These are phyloP conservation scores for Xenentodon cancila DNA, from an alignment of 2,797 vertebrate species.

Conservation along the genomic window DNA sequence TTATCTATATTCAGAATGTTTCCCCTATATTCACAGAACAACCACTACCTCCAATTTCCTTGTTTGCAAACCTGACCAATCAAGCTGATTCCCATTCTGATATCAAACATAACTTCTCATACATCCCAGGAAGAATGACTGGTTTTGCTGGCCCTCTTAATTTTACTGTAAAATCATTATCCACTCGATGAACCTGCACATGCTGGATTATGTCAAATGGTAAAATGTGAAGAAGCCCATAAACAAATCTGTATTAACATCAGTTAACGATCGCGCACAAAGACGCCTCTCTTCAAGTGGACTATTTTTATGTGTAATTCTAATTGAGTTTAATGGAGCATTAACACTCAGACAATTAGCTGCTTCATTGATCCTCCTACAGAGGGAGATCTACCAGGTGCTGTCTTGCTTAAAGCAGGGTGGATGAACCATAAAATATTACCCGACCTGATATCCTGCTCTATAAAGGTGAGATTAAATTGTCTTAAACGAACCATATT, in stretches of 20 bases:
- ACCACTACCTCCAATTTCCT: too few relatives aligned
- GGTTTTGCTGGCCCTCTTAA: too few relatives aligned
- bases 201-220: neutral
- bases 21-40: too few relatives aligned
- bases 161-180: neutral
- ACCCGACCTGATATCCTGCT: neutral
- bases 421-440: conserved; percentile 13
- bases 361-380: conserved; percentile 41
- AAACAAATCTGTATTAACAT: conserved; percentile 23
- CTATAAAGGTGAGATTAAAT: conserved; percentile 5
- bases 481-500: neutral
- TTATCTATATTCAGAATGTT: too few relatives aligned
- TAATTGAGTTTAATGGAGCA: conserved; percentile 47
- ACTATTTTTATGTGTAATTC: conserved; percentile 34
- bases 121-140: too few relatives aligned
- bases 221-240: conserved; percentile 11
- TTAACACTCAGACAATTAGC: conserved; percentile 46
- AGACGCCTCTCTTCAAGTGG: conserved; percentile 12
- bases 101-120: too few relatives aligned
- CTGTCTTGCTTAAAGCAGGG: conserved; percentile 18
- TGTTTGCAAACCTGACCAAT: too few relatives aligned
- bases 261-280: neutral
- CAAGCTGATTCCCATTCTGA: too few relatives aligned
- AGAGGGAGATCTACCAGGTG: conserved; percentile 7
- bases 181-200: neutral